Percentiles rank a stretch among this genome's conserved stretches.
Conservation (phyloP, 37 sponge, comb jelly and placozoan genomes). For the Amphimedon queenslandica region DNA sequence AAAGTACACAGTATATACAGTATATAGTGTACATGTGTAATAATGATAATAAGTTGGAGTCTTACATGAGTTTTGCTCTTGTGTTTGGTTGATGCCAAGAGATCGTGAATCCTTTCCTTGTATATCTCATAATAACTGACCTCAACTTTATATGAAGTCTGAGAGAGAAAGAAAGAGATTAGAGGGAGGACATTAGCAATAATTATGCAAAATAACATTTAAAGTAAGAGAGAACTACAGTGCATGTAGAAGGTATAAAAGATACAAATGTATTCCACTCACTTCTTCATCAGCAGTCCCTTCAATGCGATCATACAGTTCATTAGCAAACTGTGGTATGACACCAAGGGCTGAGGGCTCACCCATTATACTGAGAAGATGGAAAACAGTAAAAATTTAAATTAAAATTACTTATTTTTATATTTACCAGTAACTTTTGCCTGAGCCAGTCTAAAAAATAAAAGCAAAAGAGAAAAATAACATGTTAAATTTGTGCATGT, state of each 20-base stretch:
- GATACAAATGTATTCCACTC: not conserved
- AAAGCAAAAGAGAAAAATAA: not conserved
- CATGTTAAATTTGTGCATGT: not conserved
- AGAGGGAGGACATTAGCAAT: not conserved
- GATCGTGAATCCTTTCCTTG: constrained; percentile 84
- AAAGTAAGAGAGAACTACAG: not conserved
- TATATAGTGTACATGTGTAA: not conserved
- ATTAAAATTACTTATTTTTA: not conserved
- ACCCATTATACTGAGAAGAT: constrained; percentile 91
- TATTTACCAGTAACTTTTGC: constrained; percentile 82
- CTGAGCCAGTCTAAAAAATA: constrained; percentile 80
- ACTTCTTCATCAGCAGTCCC: constrained; percentile 46
- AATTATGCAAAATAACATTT: not conserved
- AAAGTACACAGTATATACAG: not conserved
- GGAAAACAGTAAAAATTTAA: constrained; percentile 11
- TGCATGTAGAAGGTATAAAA: not conserved
- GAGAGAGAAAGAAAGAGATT: not conserved
- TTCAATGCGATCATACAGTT: constrained; percentile 68
- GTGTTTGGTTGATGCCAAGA: constrained; percentile 57
- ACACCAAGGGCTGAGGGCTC: constrained; percentile 56
- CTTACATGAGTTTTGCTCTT: constrained; percentile 25
- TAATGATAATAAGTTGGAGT: too few species aligned
- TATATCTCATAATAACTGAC: constrained; percentile 91
- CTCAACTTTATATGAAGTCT: constrained; percentile 63
- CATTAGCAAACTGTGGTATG: constrained; percentile 73